Evolutionary conservation across 2,888 invertebrate species (phyloP), one percentile per base, ranked within the genome.

Genomic region (Trissoscelio sp.): DNA sequence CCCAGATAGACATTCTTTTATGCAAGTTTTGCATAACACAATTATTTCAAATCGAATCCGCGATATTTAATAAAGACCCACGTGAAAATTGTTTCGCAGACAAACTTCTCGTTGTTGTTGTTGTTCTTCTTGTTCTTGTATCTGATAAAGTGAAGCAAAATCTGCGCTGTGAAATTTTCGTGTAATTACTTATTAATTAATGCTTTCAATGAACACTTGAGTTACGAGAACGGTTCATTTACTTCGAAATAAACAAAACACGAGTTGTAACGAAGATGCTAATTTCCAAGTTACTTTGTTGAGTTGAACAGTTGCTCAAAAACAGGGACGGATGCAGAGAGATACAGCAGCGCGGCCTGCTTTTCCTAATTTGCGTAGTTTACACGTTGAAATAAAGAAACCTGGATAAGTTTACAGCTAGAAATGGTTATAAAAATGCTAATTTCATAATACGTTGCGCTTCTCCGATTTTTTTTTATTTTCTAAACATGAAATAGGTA

Each of bases 351-450:
- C n/a, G 39, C 60, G 72, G 60, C 60, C 72, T 72, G 60, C 37
- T 72, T 72, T 72, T 72, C 60, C 58, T 72, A 51, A 72, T 72
- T 72, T 14, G 39, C 37, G 37, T 24, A 31, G 24, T 48, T 58
- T 37, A 24, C 22, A 37, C 39, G 58, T 16, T 42, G 18, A 60
- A 51, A 72, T 34, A 31, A 51, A 51, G 28, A 51, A 55, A 31
- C 39, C 20, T 16, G 39, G 60, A 34, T 42, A 51, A 42, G 28
- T 72, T 72, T 72, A 69, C 53, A 42, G 37, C 53, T 67, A 28
- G 28, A 62, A 62, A 62, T 46, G 37, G 12, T 66, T 51, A 48
- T 66, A 66, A 66, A 66, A 66, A 51, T 51, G 66, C 14, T 66
- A 37, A 66, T 66, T 24, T 24, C 39, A 22, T 11, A 9, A 31